Conservation (phyloP, 2,797 vertebrate species). For the Megalops cyprinoides region DNA sequence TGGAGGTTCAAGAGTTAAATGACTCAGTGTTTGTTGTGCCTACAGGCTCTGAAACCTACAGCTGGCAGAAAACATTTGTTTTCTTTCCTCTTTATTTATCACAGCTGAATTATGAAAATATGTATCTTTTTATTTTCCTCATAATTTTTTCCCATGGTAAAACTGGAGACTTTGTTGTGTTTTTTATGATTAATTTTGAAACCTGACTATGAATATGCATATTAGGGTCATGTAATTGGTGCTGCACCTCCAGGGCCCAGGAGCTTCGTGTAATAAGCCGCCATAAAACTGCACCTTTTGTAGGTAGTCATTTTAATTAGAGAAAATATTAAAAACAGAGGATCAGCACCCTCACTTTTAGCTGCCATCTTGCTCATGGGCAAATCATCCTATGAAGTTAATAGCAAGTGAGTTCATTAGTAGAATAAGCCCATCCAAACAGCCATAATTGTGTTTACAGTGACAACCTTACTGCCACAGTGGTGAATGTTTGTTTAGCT, state of each 20-base stretch:
- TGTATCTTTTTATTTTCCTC: not conserved
- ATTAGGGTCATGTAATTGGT: conserved; percentile 13
- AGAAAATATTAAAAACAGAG: not conserved
- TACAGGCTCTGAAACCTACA: not conserved
- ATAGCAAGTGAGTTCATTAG: not conserved
- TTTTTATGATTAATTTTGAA: conserved; percentile 21
- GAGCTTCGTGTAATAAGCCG: not conserved
- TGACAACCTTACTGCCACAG: not conserved
- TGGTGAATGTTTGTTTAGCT: not conserved
- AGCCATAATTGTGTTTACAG: conserved; percentile 17
- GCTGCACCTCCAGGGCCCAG: not conserved
- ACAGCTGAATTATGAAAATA: not conserved
- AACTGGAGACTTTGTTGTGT: not conserved
- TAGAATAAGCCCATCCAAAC: not conserved
- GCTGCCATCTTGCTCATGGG: not conserved
- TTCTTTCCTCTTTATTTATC: not conserved
- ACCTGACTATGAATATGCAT: conserved; percentile 20
- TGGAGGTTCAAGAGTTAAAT: not conserved
- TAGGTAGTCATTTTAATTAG: conserved; percentile 14
- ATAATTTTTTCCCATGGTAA: conserved; percentile 4
- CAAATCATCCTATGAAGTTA: not conserved
- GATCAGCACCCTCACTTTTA: conserved; percentile 3
- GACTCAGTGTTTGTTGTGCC: not conserved
- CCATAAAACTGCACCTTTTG: conserved; percentile 14
- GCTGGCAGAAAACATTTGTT: not conserved